Evolutionary conservation across 2,888 invertebrate genomes (phyloP), one percentile per base, ranked within the genome.

Genomic region (Linyphia triangularis): DNA sequence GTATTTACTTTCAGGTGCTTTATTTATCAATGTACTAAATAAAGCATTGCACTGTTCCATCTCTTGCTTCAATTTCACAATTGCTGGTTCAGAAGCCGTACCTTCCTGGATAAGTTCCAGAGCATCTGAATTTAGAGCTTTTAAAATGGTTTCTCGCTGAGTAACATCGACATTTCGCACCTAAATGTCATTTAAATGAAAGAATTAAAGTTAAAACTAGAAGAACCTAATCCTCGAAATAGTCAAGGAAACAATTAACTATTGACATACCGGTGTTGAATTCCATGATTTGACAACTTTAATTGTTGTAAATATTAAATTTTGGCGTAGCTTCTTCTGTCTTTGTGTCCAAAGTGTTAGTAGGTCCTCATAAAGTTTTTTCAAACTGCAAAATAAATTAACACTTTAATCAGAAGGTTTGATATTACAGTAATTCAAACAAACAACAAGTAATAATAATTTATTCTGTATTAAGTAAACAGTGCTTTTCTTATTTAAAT

Each of bases 231-330:
- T 33, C 19, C 19, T 67, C 10, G 5, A 37, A 37, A n/a, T n/a
- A n/a, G n/a, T n/a, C n/a, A n/a, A n/a, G n/a, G n/a, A 33, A 33
- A 22, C 26, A 67, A 19, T 59, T 10, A 13, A n/a, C n/a, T 59
- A 19, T n/a, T 7, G 0, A 59, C 90, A 92, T 91, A 95, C 95
- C 94, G 96, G 96, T 10, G 89, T 96, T 92, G 97, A 95, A 91
- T 95, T 95, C 95, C 95, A 95, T 86, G 94, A 95, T 93, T 97
- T 97, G 57, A 99, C 98, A 19, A 98, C 97, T 92, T 97, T 97
- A 93, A 99, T 99, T 89, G 99, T 99, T 33, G 98, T 98, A 92
- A 99, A 97, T 91, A 99, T 98, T 98, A 99, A 98, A 93, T 98
- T 98, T 93, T 98, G 98, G 10, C 98, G 93, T 94, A 99, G 95